Percentiles rank a stretch among this genome's conserved stretches.
These are phyloP conservation scores for Muscina levida DNA, from an alignment of 2,888 invertebrate species.

Conservation along the genomic window DNA sequence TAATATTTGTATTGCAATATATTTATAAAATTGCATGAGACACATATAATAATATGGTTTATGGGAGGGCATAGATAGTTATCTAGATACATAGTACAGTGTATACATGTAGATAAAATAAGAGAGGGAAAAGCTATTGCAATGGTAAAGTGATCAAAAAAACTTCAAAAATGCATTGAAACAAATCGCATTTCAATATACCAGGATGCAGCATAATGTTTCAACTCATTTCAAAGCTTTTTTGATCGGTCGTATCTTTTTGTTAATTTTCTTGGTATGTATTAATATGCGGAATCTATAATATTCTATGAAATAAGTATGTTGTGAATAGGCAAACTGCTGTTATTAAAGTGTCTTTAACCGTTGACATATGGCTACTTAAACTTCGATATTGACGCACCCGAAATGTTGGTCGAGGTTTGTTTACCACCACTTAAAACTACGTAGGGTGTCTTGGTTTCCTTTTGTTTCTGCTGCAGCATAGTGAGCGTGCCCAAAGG, in stretches of 20 bases:
- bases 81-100: constrained; percentile 15
- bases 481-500: constrained; percentile 96
- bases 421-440: constrained; percentile 94
- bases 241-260: constrained; percentile 16
- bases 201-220: background rate
- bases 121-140: constrained; percentile 54
- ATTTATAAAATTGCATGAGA: constrained; percentile 51
- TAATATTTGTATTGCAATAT: constrained; percentile 25
- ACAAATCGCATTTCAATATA: background rate
- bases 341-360: constrained; percentile 48
- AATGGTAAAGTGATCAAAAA: constrained; percentile 7
- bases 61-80: constrained; percentile 1
- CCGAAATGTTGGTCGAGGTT: constrained; percentile 72
- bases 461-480: constrained; percentile 96
- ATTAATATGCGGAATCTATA: constrained; percentile 25
- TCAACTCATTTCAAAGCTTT: no score
- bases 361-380: constrained; percentile 32
- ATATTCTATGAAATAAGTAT: constrained; percentile 38
- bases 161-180: background rate
- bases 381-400: constrained; percentile 56
- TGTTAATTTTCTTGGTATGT: background rate
- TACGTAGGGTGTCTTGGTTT: constrained; percentile 95
- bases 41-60: constrained; percentile 51
- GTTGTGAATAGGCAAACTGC: constrained; percentile 44
- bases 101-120: constrained; percentile 26